Evolutionary conservation across 1,140 invertebrate genomes (phyloP), one percentile per base, ranked within the genome.

Genomic region (Eurosta solidaginis): DNA sequence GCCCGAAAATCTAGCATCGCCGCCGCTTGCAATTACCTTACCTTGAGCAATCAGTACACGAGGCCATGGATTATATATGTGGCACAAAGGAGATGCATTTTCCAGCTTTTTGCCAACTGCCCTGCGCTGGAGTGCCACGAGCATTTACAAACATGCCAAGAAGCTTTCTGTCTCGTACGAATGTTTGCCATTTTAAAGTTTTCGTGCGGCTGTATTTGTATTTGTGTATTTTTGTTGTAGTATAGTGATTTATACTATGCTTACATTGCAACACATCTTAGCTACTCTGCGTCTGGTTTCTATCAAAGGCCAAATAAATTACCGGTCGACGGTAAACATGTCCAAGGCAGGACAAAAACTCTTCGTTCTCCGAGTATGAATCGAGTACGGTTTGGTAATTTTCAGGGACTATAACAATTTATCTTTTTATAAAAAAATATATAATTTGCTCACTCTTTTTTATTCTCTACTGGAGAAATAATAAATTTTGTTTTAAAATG

Each of bases 261-360:
- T 9, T 20, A 33, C 59, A 25, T 52, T 33, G 25, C 27, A 52
- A 27, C 17, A 27, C 47, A 36, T 20, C 20, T 44, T 76, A 44
- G 74, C 75, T 27, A 80, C 80, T 81, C 77, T 83, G 83, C 83
- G 83, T 85, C 83, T 85, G 85, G 80, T 85, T 83, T 82, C 82
- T 83, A 84, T 85, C 84, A 84, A 85, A 85, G 80, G 77, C 82
- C 81, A 84, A 80, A 85, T 85, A 85, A 85, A 85, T 85, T 84
- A 84, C 78, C 77, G 77, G 59, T 17, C 33, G 17, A 68, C 59
- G 17, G 59, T 33, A 75, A 49, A 75, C 45, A 22, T 47, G 52
- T 52, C 77, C 63, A 27, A 4, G 22, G n/a, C 25, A 4, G 29
- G n/a, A 9, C 73, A 78, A 47, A 9, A 10, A 68, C 33, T 68